Evolutionary conservation across 2,888 invertebrate species (phyloP).

Genomic region (Thereva nobilitata): DNA sequence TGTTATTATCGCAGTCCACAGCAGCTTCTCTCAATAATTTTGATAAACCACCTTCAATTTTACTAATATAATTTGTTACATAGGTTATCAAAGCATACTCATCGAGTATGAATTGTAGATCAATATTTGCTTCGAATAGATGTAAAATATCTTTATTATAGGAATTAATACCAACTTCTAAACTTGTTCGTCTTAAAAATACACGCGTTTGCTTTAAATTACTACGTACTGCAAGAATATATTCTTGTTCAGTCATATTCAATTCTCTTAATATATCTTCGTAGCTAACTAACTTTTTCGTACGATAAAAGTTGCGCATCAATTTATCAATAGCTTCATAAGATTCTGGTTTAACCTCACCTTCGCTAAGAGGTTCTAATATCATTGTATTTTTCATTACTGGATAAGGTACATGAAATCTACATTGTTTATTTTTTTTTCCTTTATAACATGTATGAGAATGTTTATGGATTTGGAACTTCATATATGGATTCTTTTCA

Average conservation of each 20-base stretch:
- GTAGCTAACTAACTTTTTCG: background rate
- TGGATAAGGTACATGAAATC: slow-evolving; percentile 39
- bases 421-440: slow-evolving; percentile 24
- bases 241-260: slow-evolving; percentile 35
- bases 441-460: slow-evolving; percentile 32
- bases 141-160: slow-evolving; percentile 44
- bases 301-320: background rate
- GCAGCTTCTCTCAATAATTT: too few species aligned
- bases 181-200: slow-evolving; percentile 43
- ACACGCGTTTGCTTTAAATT: slow-evolving; percentile 38
- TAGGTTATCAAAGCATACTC: slow-evolving; percentile 45
- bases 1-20: too few species aligned
- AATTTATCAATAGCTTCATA: background rate
- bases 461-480: slow-evolving; percentile 40
- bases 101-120: slow-evolving; percentile 43
- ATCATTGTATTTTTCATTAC: slow-evolving; percentile 15
- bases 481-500: slow-evolving; percentile 22
- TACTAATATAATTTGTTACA: slow-evolving; percentile 35
- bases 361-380: background rate
- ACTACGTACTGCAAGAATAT: slow-evolving; percentile 37
- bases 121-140: slow-evolving; percentile 45
- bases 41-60: too few species aligned
- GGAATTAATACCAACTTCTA: slow-evolving; percentile 43
- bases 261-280: slow-evolving; percentile 19
- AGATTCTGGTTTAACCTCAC: too few species aligned